These are phyloP conservation scores for Micromys minutus DNA, from an alignment of 2,113 vertebrate genomes.

Conservation along the genomic window DNA sequence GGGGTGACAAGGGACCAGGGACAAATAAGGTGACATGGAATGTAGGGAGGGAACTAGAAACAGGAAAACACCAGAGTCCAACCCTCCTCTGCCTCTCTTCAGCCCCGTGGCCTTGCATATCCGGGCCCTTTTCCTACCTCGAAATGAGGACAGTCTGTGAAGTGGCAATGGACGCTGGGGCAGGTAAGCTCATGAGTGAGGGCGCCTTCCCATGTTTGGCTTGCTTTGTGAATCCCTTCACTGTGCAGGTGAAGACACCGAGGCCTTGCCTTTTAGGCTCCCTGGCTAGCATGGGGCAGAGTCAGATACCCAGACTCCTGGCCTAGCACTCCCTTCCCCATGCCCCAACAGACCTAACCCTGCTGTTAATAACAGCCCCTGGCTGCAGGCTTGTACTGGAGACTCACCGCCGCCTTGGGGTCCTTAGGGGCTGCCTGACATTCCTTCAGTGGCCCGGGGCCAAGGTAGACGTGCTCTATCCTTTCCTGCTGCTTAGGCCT, in stretches of 20 bases:
- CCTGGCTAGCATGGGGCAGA: not conserved
- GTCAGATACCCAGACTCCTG: not conserved
- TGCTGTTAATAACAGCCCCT: not conserved
- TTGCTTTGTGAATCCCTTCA: not conserved
- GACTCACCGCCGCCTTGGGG: conserved; percentile 62
- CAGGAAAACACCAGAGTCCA: not conserved
- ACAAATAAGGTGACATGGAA: not conserved
- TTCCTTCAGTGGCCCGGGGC: conserved; percentile 67
- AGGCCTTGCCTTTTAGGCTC: not conserved
- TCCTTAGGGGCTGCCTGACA: conserved; percentile 60
- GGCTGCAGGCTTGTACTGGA: conserved; percentile 66
- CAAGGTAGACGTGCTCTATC: conserved; percentile 70
- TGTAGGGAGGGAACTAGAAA: conserved; percentile 23
- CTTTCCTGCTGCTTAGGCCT: conserved; percentile 51
- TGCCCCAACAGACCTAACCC: not conserved
- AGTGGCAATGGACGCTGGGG: not conserved
- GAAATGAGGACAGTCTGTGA: not conserved
- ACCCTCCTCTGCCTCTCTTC: not conserved
- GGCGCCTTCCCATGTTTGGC: accelerated
- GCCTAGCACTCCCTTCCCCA: not conserved
- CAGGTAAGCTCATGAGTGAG: not conserved
- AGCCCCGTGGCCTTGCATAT: not conserved
- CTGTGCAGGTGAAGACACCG: not conserved
- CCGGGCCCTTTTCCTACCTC: not conserved
- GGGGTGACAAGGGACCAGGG: not conserved